These are phyloP conservation scores for Sebastes diaconus DNA, from an alignment of 2,797 vertebrate genomes.

Conservation along the genomic window DNA sequence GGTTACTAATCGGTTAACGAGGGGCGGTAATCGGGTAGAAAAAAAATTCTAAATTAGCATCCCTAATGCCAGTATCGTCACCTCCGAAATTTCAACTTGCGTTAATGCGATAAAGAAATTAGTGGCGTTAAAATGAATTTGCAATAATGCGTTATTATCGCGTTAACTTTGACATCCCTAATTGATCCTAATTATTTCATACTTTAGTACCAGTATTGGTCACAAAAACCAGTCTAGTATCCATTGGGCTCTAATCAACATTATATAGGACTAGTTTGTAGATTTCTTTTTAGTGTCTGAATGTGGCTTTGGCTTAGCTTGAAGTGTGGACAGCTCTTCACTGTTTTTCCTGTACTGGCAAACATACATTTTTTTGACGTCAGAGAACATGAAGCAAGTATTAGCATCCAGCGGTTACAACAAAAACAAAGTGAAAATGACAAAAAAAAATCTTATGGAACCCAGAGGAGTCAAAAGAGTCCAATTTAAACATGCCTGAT, in stretches of 20 bases:
- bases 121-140: too few species aligned
- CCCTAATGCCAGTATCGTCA: too few species aligned
- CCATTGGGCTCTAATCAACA: not conserved
- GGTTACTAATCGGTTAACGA: too few species aligned
- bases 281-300: not conserved
- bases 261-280: not conserved
- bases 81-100: too few species aligned
- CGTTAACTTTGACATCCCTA: too few species aligned
- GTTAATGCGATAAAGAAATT: too few species aligned
- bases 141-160: too few species aligned
- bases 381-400: constrained; percentile 28
- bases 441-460: not conserved
- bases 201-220: not conserved
- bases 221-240: not conserved
- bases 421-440: not conserved
- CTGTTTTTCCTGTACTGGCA: not conserved
- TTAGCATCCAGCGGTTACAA: constrained; percentile 1
- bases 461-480: not conserved
- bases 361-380: constrained; percentile 14
- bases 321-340: constrained; percentile 19
- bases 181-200: not conserved
- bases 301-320: constrained; percentile 28
- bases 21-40: too few species aligned
- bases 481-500: constrained; percentile 20
- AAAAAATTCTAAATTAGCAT: too few species aligned